Base-by-base conservation (phyloP, 2,888 invertebrate species). In the Coelopa pilipes region DNA sequence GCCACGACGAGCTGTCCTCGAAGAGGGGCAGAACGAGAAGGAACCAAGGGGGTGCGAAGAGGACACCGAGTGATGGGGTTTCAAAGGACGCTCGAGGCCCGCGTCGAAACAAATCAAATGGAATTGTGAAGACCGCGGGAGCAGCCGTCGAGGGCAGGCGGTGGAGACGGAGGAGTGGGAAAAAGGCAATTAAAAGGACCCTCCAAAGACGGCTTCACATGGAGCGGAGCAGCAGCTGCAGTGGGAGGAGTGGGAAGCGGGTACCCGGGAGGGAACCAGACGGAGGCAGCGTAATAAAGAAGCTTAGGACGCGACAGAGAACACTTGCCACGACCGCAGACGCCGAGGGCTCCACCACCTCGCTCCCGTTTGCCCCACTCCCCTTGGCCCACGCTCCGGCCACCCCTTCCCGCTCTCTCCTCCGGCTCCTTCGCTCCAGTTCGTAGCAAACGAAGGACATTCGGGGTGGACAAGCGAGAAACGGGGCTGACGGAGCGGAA, bases 251-350 rank as follows among this genome's bases (percentile, higher is more conserved):
- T 7, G 34, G 7, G 34, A 7, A 7, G 7, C 2, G 34, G 4
- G 7, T 7, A 34, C 7, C 34, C 2, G 34, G 34, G 7, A 34
- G 34, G 4, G 7, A 2, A 34, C 7, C 34, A 34, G 34, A 34
- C 34, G 34, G 34, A 34, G 34, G 34, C 34, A 19, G 15, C 50
- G 50, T 66, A 66, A 66, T 66, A 66, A 66, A 66, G 66, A 50
- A 50, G 66, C 66, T 50, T 21, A 12, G 24, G 50, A 19, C 17
- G 21, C 24, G 15, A 19, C 49, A n/a, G 15, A 34, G 10, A 15
- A 62, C 65, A 47, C 49, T 5, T n/a, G 45, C 10, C 47, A 65
- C 65, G 24, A 15, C 19, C 19, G 19, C 60, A 60, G 10, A 62
- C 15, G 7, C 12, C 21, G 24, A 11, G 24, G 24, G 24, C 24